Base-by-base conservation (phyloP, 2,113 vertebrate species). In the Dasyprocta punctata region DNA sequence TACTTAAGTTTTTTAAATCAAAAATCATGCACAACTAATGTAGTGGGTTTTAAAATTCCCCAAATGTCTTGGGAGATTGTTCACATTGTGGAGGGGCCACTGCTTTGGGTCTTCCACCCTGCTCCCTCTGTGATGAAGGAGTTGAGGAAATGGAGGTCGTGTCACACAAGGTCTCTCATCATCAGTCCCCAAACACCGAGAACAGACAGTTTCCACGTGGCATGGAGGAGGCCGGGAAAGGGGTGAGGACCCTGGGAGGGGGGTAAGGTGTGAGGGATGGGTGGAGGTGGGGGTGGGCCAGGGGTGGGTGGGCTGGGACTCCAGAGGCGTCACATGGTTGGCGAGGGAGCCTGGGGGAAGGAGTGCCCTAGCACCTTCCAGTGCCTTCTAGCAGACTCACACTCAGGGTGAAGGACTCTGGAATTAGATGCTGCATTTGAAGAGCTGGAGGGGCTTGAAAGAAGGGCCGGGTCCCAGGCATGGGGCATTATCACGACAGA, bases 231-330 rank as follows among this genome's bases (percentile, higher is more conserved):
- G 61, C 13, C 16, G 82, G 24, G 19, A 5, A 5, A 10, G 33
- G 54, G n/a, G 28, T 8, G 52, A 22, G 56, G 28, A 13, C 20
- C 7, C 0, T 2, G 9, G 1, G n/a, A 1, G 28, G 54, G 16
- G 36, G 14, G 63, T 1, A 44, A 41, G 9, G 60, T n/a, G 0
- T 38, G n/a, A 20, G 61, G 61, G 47, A 7, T n/a, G 17, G 1
- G 47, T 5, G 8, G 30, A 7, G 0, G 11, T 1, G 22, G 19
- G 4, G 16, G 8, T 22, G 54, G 44, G 22, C 0, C 0, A 17
- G 44, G 26, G 13, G 38, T 20, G 6, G 22, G 22, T 4, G 26
- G 13, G 41, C 30, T 75, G 60, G 75, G 22, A 63, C 30, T n/a
- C 36, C 33, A 5, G 49, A 56, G 58, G 47, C 26, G 4, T 63